phyloP scores from a whole-genome alignment of 2,113 vertebrate species.

The Pristiophorus japonicus region DNA sequence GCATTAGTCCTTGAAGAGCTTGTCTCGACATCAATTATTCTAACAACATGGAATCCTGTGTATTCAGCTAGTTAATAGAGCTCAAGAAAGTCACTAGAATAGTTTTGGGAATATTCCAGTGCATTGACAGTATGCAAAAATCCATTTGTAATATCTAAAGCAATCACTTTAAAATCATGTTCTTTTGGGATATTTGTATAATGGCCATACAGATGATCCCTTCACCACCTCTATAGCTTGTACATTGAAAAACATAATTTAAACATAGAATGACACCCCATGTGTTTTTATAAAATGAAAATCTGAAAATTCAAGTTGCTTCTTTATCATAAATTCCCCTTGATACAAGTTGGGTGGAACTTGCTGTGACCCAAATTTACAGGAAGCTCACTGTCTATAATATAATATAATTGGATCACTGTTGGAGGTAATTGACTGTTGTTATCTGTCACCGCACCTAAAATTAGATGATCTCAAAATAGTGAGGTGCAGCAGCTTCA shows the following conservation, averaged over 20 bases:
- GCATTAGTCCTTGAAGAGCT: neutral
- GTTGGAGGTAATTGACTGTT: neutral
- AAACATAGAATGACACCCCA: neutral
- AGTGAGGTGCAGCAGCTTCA: neutral
- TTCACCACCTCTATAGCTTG: neutral
- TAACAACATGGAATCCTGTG: neutral
- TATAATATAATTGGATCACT: neutral
- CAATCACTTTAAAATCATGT: neutral
- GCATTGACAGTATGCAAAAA: neutral
- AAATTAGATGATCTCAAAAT: neutral
- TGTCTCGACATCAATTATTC: neutral
- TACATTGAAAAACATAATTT: neutral
- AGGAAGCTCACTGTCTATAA: neutral
- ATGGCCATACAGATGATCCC: neutral
- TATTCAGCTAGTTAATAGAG: neutral
- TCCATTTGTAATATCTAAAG: neutral
- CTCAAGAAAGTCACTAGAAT: neutral
- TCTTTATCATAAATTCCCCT: neutral
- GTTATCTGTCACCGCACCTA: neutral
- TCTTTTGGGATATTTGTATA: neutral
- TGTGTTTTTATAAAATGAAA: neutral
- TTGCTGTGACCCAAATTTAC: neutral
- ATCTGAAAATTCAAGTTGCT: neutral
- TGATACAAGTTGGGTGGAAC: neutral
- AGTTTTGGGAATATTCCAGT: neutral